Evolutionary conservation across 64 coral and sea anemone species (phyloP).

Genomic region (Montipora sp.): DNA sequence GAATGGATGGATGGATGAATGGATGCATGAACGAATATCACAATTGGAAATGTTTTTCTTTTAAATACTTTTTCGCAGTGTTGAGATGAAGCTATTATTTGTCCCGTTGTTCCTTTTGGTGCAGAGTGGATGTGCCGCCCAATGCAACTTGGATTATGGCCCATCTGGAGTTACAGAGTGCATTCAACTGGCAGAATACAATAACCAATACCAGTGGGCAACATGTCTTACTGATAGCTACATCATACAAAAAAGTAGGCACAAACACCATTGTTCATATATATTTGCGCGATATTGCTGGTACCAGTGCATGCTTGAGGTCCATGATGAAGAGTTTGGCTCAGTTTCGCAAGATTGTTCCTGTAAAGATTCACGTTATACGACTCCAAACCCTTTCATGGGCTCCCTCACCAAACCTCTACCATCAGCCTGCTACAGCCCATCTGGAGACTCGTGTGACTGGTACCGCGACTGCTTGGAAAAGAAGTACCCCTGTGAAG

Average conservation of each 20-base stretch:
- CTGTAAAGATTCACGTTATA: background rate
- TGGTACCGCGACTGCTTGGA: constrained; percentile 58
- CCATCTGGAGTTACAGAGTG: constrained; percentile 32
- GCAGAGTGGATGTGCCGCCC: background rate
- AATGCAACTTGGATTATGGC: background rate
- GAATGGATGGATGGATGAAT: too few relatives aligned
- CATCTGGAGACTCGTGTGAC: background rate
- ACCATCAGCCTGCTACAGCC: background rate
- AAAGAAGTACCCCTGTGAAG: constrained; percentile 23
- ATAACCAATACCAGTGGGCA: constrained; percentile 62
- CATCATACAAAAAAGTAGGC: constrained; percentile 59
- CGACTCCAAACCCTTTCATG: background rate
- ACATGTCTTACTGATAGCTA: constrained; percentile 66
- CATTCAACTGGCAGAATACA: background rate
- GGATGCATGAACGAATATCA: too few relatives aligned
- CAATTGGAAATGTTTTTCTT: too few relatives aligned
- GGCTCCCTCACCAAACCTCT: background rate
- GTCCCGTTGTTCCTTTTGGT: background rate
- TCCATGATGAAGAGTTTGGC: constrained; percentile 20
- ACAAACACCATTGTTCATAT: background rate
- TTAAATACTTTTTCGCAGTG: background rate
- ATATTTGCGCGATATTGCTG: background rate
- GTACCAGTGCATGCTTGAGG: constrained; percentile 76
- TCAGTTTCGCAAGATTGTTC: constrained; percentile 29
- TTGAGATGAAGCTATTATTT: background rate